Conservation (phyloP, 2,797 vertebrate genomes). For the Anniella stebbinsi region DNA sequence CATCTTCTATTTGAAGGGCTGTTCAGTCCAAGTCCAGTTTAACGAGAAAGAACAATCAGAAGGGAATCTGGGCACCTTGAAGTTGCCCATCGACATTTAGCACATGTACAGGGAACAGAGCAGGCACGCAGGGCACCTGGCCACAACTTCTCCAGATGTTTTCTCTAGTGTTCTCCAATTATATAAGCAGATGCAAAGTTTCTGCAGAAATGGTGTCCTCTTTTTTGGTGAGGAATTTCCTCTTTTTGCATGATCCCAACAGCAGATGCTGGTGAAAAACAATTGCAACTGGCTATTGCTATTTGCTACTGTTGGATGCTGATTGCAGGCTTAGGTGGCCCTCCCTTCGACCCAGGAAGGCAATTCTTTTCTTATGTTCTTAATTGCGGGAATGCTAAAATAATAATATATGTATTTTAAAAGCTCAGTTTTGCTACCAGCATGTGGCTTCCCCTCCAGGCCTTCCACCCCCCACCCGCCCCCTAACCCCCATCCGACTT, state of each 20-base stretch:
- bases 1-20: background rate
- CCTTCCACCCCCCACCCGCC: background rate
- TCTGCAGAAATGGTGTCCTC: background rate
- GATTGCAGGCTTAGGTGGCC: background rate
- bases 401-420: no score
- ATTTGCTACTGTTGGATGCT: background rate
- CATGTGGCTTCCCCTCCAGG: conserved; percentile 13
- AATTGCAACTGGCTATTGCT: background rate
- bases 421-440: conserved; percentile 12
- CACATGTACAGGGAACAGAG: background rate
- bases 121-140: background rate
- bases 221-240: background rate
- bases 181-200: background rate
- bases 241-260: background rate
- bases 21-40: background rate
- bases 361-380: background rate
- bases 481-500: no score
- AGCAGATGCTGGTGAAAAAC: background rate
- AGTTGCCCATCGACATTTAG: background rate
- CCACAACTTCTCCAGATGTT: background rate
- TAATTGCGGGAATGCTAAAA: conserved; percentile 4
- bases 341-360: background rate
- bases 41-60: background rate
- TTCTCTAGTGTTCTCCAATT: background rate
- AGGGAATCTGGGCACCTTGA: background rate